Evolutionary conservation across 2,888 invertebrate genomes (phyloP), one percentile per base, ranked within the genome.

Genomic region (Callyntrura guangdongensis): DNA sequence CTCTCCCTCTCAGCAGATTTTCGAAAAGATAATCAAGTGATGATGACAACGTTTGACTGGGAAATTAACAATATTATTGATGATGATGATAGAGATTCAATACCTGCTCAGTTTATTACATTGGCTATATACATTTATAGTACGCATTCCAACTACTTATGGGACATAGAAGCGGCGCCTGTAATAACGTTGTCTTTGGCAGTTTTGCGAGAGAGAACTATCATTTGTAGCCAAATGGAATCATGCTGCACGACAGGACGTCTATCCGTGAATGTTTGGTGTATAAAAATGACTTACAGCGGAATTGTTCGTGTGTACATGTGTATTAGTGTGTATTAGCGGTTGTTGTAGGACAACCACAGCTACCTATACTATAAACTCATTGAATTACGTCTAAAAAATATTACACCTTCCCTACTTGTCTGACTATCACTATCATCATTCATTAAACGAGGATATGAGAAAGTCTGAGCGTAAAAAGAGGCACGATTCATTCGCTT

Each of bases 21-120:
- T 86, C 0, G n/a, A 20, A 74, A 69, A 86, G 53, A 69, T 84
- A 74, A 85, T 85, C 72, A 85, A 85, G 83, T 86, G 86, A 77
- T 86, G 86, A 86, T 86, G 86, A 86, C 86, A 77, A 86, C 85
- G 85, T 85, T 85, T 85, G 85, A 85, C 85, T 85, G 59, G 85
- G 22, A 72, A 69, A 85, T 69, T 69, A 85, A 85, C 53, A 56
- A 72, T 85, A 85, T 85, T 85, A 72, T 72, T 85, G 69, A 0
- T 64, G 85, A 85, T 85, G 69, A 8, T 83, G 53, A 85, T 72
- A 22, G 45, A n/a, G 47, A 72, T 17, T 20, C 53, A 61, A 67
- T 47, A 47, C 83, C n/a, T 25, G n/a, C 12, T n/a, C 25, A 61
- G 22, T 22, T 61, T 61, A 22, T 17, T 61, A 22, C n/a, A 22